These are phyloP conservation scores for Scomber japonicus DNA, from an alignment of 2,113 vertebrate species.

Conservation along the genomic window DNA sequence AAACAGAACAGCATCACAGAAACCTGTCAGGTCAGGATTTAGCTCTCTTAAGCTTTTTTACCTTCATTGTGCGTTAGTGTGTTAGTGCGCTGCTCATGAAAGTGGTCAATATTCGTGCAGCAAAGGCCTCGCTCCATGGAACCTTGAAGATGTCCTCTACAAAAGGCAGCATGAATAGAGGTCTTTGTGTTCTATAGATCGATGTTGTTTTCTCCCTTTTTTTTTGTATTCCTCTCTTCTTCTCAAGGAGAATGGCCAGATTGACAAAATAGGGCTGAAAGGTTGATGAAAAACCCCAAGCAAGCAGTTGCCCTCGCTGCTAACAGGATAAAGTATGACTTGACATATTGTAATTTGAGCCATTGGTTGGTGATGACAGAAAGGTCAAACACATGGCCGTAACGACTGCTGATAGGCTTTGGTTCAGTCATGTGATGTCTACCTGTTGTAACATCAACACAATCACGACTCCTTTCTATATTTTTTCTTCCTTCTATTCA, in stretches of 20 bases:
- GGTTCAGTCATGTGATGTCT: not conserved
- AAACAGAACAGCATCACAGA: slow-evolving; percentile 85
- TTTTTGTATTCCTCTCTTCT: not conserved
- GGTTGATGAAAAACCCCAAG: slow-evolving; percentile 4
- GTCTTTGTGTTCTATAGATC: slow-evolving; percentile 29
- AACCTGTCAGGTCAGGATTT: slow-evolving; percentile 87
- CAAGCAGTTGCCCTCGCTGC: slow-evolving; percentile 27
- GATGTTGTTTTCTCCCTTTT: slow-evolving; percentile 15
- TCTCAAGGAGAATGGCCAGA: slow-evolving; percentile 23
- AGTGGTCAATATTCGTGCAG: slow-evolving; percentile 7
- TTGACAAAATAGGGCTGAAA: slow-evolving; percentile 31
- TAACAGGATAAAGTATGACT: slow-evolving; percentile 25
- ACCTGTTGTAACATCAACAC: not conserved
- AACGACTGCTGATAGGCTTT: not conserved
- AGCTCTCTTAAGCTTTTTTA: not conserved
- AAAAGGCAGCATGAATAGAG: slow-evolving; percentile 13
- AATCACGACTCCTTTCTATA: not conserved
- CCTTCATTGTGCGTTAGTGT: slow-evolving; percentile 3
- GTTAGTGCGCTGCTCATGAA: slow-evolving; percentile 3
- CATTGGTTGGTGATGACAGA: slow-evolving; percentile 30
- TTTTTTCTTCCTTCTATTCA: not conserved
- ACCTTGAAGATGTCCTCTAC: slow-evolving; percentile 17
- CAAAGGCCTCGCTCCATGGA: slow-evolving; percentile 5
- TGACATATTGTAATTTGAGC: slow-evolving; percentile 10
- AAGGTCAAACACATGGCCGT: not conserved